phyloP scores from a whole-genome alignment of 2,113 vertebrate species.

The Dromaius novaehollandiae region DNA sequence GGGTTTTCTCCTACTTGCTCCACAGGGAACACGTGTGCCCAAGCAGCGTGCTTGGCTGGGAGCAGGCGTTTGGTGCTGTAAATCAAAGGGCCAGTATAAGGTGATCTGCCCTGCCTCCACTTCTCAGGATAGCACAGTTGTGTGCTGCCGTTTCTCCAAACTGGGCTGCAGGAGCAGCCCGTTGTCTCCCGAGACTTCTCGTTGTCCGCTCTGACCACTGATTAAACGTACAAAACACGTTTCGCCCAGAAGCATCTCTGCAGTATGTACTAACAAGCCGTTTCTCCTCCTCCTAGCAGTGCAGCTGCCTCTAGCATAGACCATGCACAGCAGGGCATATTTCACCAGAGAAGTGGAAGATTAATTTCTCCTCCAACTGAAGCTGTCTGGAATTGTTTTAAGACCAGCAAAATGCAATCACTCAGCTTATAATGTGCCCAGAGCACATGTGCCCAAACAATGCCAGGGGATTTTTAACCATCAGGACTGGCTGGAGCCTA shows the following conservation, averaged over 20 bases:
- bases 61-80: not conserved
- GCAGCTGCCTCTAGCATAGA: not conserved
- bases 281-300: not conserved
- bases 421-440: not conserved
- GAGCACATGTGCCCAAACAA: not conserved
- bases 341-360: not conserved
- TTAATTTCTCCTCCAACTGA: not conserved
- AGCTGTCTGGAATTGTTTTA: not conserved
- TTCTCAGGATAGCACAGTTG: not conserved
- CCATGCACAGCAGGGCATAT: not conserved
- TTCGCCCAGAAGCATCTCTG: not conserved
- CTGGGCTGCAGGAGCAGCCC: not conserved
- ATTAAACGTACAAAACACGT: not conserved
- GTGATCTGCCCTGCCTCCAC: fast-evolving
- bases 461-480: not conserved
- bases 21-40: not conserved
- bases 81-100: not conserved
- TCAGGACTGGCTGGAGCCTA: not conserved
- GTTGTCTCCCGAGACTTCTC: not conserved
- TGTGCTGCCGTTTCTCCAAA: not conserved
- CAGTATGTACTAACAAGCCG: not conserved
- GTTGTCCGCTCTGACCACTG: not conserved
- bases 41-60: not conserved
- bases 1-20: not conserved
- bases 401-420: not conserved